phyloP scores from a whole-genome alignment of 2,797 vertebrate genomes.

The Sebastes vulpes region DNA sequence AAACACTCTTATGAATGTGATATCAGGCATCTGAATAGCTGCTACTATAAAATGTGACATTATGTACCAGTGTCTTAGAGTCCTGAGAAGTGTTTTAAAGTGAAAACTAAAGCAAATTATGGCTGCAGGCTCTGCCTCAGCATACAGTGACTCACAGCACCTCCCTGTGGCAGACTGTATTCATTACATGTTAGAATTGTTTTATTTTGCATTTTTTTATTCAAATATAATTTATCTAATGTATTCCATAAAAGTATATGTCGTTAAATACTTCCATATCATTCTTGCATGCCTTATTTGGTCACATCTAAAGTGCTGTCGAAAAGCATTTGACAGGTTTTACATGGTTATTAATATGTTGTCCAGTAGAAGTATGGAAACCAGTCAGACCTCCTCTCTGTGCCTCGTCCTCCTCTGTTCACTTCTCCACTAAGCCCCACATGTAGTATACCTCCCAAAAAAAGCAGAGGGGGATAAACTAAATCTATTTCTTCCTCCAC shows the following conservation, averaged over 20 bases:
- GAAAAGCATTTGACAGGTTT: slow-evolving; percentile 62
- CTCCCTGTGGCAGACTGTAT: slow-evolving; percentile 36
- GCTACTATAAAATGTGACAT: neutral
- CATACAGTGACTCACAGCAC: slow-evolving; percentile 19
- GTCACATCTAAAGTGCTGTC: slow-evolving; percentile 1
- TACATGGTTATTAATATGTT: neutral
- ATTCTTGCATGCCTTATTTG: slow-evolving; percentile 8
- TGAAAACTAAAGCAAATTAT: slow-evolving; percentile 18
- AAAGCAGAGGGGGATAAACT: neutral
- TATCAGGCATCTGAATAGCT: neutral
- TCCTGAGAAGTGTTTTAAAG: neutral
- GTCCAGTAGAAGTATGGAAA: slow-evolving; percentile 36
- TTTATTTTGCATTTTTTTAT: neutral
- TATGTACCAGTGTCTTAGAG: neutral
- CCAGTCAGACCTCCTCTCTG: slow-evolving; percentile 62
- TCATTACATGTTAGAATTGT: slow-evolving; percentile 5
- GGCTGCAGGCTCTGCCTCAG: slow-evolving; percentile 13
- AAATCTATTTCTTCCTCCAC: neutral
- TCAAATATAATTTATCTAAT: neutral
- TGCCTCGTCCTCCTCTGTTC: slow-evolving; percentile 5
- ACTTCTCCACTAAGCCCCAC: neutral
- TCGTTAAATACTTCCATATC: neutral
- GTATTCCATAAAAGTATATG: neutral
- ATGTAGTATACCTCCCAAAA: neutral
- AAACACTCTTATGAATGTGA: neutral